A percentile compares a stretch with the other conserved stretches of the same genome.
These are phyloP conservation scores for Ornithoptera alexandrae DNA, from an alignment of 2,888 invertebrate genomes.

Conservation along the genomic window DNA sequence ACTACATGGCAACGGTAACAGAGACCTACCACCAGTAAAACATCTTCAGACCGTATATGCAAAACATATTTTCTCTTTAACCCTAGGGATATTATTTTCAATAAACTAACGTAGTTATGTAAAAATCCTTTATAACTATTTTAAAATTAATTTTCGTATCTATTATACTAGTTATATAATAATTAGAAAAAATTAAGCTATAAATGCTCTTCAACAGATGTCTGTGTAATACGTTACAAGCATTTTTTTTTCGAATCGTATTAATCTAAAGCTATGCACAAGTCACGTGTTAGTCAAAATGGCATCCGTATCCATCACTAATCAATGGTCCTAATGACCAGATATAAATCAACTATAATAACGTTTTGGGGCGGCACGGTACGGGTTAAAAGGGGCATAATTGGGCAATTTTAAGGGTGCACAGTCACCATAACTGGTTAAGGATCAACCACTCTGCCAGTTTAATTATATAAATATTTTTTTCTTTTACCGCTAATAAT, in stretches of 20 bases:
- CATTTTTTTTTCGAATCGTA: background rate
- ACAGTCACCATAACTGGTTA: slow-evolving; percentile 61
- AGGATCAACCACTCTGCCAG: slow-evolving; percentile 42
- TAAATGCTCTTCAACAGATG: background rate
- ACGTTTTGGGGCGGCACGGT: slow-evolving; percentile 60
- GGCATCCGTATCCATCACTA: slow-evolving; percentile 55
- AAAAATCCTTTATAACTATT: no score
- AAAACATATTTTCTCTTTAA: no score
- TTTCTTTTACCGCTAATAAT: background rate
- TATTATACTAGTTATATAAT: no score
- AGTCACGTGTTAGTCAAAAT: slow-evolving; percentile 35
- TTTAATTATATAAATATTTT: slow-evolving; percentile 26
- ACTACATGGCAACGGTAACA: no score
- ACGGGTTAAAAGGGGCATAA: slow-evolving; percentile 64
- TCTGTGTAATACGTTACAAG: slow-evolving; percentile 8
- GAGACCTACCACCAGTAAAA: no score
- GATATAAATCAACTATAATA: slow-evolving; percentile 72
- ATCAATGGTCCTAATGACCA: slow-evolving; percentile 64
- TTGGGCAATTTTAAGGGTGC: slow-evolving; percentile 72
- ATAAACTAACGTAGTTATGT: no score
- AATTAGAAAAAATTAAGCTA: no score
- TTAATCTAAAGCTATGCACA: slow-evolving; percentile 16
- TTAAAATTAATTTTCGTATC: no score
- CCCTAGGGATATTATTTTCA: no score
- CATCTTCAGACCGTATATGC: no score